Base-by-base conservation (phyloP, 2,797 vertebrate species). In the Micromesistius poutassou region DNA sequence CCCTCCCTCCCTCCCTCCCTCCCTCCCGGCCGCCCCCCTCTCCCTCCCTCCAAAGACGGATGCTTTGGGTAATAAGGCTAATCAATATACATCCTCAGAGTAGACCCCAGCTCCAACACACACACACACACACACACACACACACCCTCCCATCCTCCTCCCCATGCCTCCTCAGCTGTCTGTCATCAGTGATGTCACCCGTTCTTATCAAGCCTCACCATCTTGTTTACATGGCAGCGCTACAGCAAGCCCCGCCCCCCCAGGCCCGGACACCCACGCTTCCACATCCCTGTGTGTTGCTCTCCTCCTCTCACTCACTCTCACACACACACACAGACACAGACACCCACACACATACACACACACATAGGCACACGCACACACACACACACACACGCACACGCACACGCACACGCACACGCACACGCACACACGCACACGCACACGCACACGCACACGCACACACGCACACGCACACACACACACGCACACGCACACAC, bases 41-140 rank as follows among this genome's bases (percentile, higher is more conserved):
- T 78, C 82, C 73, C 25, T 62, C 75, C 77, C 83, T 71, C 46
- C 88, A 79, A 90, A 93, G 94, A 95, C 86, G 84, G 91, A 94
- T 94, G 93, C 92, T 93, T 89, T 89, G 87, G 91, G 93, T 94
- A 95, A 95, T 94, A 94, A 94, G 92, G 86, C 91, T 92, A 94
- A 95, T 95, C 94, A 95, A 95, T 95, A 94, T 84, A 90, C 91
- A 92, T 92, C 91, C 92, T 90, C 81, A 78, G 71, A 85, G 81
- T 76, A 62, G 50, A 76, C 76, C 79, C 81, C 75, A 10, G 74
- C 73, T 35, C 50, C 5, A 4, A 62, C 50, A 62, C 50, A 74
- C 31, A 12, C 19, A 22, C n/a, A n/a, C n/a, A n/a, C n/a, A n/a
- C n/a, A n/a, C n/a, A n/a, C n/a, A n/a, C n/a, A n/a, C n/a, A n/a